A percentile compares a stretch with the other conserved stretches of the same genome.
Evolutionary conservation across 1,140 invertebrate species (phyloP).

Genomic region (Batillaria attramentaria): DNA sequence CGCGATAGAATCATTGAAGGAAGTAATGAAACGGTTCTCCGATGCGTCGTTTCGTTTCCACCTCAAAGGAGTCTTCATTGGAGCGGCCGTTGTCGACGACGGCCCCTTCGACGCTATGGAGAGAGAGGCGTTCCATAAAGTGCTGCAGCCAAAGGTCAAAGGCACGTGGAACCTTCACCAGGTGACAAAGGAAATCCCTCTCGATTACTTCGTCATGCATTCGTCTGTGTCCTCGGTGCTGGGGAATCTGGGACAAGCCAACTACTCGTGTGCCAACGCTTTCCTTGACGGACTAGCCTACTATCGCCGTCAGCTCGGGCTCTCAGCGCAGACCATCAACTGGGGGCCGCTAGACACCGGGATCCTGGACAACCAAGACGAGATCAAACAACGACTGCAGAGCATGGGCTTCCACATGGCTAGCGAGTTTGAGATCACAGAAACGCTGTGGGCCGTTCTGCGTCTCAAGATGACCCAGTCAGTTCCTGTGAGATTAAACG

Average conservation of each 20-base stretch:
- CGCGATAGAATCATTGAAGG: too few species aligned
- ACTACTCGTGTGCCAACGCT: constrained; percentile 52
- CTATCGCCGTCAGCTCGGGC: constrained; percentile 36
- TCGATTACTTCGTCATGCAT: constrained; percentile 58
- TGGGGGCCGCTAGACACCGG: constrained; percentile 53
- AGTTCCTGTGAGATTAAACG: constrained; percentile 34
- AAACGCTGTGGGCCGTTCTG: constrained; percentile 32
- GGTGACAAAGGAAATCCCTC: constrained; percentile 37
- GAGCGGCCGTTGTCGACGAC: constrained; percentile 55
- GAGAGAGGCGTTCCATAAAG: constrained; percentile 42
- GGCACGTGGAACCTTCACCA: constrained; percentile 60
- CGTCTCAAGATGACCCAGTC: constrained; percentile 33
- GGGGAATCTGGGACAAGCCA: constrained; percentile 52
- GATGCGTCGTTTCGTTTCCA: too few species aligned
- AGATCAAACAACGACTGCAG: constrained; percentile 32
- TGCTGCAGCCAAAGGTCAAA: constrained; percentile 24
- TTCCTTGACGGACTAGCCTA: constrained; percentile 55
- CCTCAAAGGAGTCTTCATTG: constrained; percentile 58
- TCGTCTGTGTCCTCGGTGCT: constrained; percentile 51
- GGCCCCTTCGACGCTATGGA: constrained; percentile 45
- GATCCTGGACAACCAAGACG: constrained; percentile 35
- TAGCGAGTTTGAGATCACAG: constrained; percentile 30
- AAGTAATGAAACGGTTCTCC: too few species aligned
- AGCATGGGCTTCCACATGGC: constrained; percentile 34
- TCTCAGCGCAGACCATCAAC: constrained; percentile 52